Evolutionary conservation across 1,140 invertebrate species (phyloP), one percentile per base, ranked within the genome.

Genomic region (Chelonus insularis): DNA sequence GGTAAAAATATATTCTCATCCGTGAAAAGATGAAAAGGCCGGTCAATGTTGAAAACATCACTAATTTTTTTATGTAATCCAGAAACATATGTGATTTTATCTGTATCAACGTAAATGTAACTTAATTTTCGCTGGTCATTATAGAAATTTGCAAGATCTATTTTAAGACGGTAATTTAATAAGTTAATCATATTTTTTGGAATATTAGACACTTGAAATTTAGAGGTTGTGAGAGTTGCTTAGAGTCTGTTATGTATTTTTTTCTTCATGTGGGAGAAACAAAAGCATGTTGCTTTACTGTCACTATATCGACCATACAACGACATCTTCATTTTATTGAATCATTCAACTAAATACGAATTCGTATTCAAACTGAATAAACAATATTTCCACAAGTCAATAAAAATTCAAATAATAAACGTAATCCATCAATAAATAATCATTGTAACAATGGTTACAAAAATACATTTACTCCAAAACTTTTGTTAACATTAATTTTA

Each of bases 61-160:
- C 11, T 32, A 21, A 76, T 70, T 3, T 74, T 73, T 1, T 67
- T 23, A 8, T 68, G 56, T 0, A 77, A 11, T 2, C 75, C 67
- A 16, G 34, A 18, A 9, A 78, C 59, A 20, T 57, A 45, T 2
- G 57, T 62, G 5, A 73, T 67, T 23, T 68, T 75, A 1, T 50
- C 54, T 1, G 60, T 39, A 2, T 76, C 69, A 0, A 77, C 20
- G 8, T 68, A 77, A 18, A 77, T 45, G 63, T 68, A 75, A 60
- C 72, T 72, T 14, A 55, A 62, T 36, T 66, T 64, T 20, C 73
- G 59, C 0, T 52, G 64, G 52, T 77, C 73, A 7, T 69, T 43
- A 25, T 68, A 73, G 36, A 67, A 71, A n/a, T 66, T 63, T 0
- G 72, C 68, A 7, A 78, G 50, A 58, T 78, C 64, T 0, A 75